Percentiles rank a stretch among this genome's conserved stretches.
Evolutionary conservation across 2,888 invertebrate genomes (phyloP).

Genomic region (Hyles lineata): DNA sequence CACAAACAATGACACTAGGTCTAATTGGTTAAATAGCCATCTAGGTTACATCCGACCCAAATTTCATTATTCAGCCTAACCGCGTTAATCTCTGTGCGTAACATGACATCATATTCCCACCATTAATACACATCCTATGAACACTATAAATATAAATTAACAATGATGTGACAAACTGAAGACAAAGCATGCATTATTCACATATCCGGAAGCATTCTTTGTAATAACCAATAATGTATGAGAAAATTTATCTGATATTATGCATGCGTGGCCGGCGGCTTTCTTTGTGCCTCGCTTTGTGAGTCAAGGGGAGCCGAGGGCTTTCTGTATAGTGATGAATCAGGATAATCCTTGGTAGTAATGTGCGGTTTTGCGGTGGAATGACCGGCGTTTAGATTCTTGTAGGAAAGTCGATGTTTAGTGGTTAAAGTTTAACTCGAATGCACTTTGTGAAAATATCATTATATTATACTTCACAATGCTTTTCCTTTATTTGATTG

Average conservation of each 20-base stretch:
- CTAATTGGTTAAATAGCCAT: too few species aligned
- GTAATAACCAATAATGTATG: slow-evolving; percentile 33
- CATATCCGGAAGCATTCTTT: slow-evolving; percentile 15
- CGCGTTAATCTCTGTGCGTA: neutral
- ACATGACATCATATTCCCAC: neutral
- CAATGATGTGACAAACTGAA: slow-evolving; percentile 2
- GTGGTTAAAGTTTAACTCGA: too few species aligned
- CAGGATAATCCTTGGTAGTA: neutral
- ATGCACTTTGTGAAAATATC: too few species aligned
- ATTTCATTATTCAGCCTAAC: too few species aligned
- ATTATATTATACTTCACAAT: too few species aligned
- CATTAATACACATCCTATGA: neutral
- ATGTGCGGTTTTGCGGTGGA: neutral
- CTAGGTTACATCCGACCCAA: too few species aligned
- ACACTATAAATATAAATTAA: neutral
- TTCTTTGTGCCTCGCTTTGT: slow-evolving; percentile 42
- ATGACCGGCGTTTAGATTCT: neutral
- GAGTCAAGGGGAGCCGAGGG: slow-evolving; percentile 3
- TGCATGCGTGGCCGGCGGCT: slow-evolving; percentile 36
- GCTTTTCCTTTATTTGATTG: too few species aligned
- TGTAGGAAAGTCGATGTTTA: neutral
- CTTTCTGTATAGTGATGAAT: slow-evolving; percentile 1
- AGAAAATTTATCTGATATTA: slow-evolving; percentile 36
- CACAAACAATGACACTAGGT: too few species aligned
- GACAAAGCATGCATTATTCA: slow-evolving; percentile 24